These are phyloP conservation scores for Microtus montanus DNA, from an alignment of 2,113 vertebrate species.

Conservation along the genomic window DNA sequence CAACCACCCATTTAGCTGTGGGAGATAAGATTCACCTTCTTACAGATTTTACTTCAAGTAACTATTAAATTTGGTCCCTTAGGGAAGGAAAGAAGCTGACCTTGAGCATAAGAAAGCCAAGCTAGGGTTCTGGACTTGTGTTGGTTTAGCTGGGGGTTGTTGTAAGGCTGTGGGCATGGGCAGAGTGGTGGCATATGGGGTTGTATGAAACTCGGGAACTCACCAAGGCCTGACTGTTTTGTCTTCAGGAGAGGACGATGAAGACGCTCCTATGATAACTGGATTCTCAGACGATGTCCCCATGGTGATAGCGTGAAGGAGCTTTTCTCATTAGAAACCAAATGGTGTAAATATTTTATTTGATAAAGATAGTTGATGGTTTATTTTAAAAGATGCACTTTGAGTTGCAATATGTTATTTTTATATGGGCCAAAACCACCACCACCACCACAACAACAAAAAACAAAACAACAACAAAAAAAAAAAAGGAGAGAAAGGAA, in stretches of 20 bases:
- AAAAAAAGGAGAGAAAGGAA: constrained; percentile 65
- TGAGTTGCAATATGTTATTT: constrained; percentile 93
- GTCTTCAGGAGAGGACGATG: constrained; percentile 94
- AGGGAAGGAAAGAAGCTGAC: background rate
- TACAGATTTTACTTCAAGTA: background rate
- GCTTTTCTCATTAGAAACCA: constrained; percentile 84
- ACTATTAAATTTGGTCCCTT: background rate
- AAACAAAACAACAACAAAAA: constrained; percentile 74
- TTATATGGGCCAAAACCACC: constrained; percentile 88
- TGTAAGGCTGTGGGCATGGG: background rate
- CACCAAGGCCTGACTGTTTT: constrained; percentile 56
- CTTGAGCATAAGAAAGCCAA: background rate
- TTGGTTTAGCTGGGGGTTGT: background rate
- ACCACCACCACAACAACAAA: constrained; percentile 61
- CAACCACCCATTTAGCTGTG: background rate
- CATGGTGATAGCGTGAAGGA: constrained; percentile 97
- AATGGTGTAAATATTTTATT: constrained; percentile 91
- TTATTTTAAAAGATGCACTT: constrained; percentile 92
- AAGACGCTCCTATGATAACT: constrained; percentile 97
- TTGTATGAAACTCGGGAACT: background rate
- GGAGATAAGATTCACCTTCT: background rate
- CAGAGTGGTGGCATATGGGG: background rate
- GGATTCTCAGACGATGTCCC: constrained; percentile 99
- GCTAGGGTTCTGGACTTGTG: background rate
- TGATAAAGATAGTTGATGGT: constrained; percentile 89